Percentiles rank a stretch among this genome's conserved stretches.
These are phyloP conservation scores for Eudyptes chrysolophus DNA, from an alignment of 2,113 vertebrate species.

Conservation along the genomic window DNA sequence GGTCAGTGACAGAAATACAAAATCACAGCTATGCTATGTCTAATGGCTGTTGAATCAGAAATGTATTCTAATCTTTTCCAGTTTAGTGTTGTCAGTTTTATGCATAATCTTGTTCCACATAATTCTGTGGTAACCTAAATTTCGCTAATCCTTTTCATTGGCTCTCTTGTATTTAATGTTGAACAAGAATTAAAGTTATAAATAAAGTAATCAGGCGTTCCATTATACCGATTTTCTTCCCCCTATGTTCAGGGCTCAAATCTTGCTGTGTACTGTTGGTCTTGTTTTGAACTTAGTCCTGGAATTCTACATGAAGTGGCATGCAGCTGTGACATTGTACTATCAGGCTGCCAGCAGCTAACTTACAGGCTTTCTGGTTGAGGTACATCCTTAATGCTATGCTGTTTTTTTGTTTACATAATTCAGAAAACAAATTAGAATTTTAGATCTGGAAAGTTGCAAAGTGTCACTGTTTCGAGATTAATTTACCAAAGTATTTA, in stretches of 20 bases:
- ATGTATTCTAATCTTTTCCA: neutral
- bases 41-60: neutral
- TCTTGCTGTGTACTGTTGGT: neutral
- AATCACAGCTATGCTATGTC: neutral
- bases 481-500: neutral
- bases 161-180: neutral
- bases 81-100: neutral
- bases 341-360: neutral
- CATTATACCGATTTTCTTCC: neutral
- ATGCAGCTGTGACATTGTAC: neutral
- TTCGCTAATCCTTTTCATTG: neutral
- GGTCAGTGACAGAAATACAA: neutral
- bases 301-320: neutral
- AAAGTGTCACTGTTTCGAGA: neutral
- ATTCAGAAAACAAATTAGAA: neutral
- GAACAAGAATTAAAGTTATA: neutral
- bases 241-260: neutral
- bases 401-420: accelerated
- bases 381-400: neutral
- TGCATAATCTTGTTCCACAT: neutral
- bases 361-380: neutral
- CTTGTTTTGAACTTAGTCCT: neutral
- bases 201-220: neutral
- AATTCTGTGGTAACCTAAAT: constrained; percentile 24
- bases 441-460: neutral